Evolutionary conservation across 1,140 invertebrate genomes (phyloP).

Genomic region (Tetramorium alpestre): DNA sequence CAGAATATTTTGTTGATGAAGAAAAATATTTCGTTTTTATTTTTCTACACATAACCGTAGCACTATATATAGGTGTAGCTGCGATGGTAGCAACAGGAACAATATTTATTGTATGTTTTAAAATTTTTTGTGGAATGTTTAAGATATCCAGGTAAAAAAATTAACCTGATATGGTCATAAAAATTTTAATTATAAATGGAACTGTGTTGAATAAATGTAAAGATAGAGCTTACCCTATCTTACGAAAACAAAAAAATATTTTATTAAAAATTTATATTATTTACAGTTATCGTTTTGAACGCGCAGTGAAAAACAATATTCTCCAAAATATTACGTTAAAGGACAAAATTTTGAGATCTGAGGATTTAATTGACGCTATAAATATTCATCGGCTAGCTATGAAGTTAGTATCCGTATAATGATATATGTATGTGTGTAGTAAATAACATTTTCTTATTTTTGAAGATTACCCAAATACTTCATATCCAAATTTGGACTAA

Average conservation of each 20-base stretch:
- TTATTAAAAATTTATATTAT: not conserved
- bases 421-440: not conserved
- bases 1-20: conserved; percentile 11
- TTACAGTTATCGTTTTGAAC: conserved; percentile 37
- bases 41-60: not conserved
- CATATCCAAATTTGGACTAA: not conserved
- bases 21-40: not conserved
- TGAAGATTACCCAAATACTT: not conserved
- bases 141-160: conserved; percentile 4
- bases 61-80: not conserved
- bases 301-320: not conserved
- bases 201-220: not conserved
- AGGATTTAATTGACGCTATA: not conserved
- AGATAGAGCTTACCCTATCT: not conserved
- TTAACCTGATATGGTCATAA: not conserved
- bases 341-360: not conserved
- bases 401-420: not conserved
- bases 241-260: not conserved
- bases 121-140: conserved; percentile 4
- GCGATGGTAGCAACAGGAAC: not conserved
- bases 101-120: not conserved
- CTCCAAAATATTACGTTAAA: not conserved
- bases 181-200: not conserved
- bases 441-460: not conserved
- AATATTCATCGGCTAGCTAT: conserved; percentile 15